Percentiles rank a stretch among this genome's conserved stretches.
These are phyloP conservation scores for Candoia aspera DNA, from an alignment of 2,113 vertebrate species.

Conservation along the genomic window DNA sequence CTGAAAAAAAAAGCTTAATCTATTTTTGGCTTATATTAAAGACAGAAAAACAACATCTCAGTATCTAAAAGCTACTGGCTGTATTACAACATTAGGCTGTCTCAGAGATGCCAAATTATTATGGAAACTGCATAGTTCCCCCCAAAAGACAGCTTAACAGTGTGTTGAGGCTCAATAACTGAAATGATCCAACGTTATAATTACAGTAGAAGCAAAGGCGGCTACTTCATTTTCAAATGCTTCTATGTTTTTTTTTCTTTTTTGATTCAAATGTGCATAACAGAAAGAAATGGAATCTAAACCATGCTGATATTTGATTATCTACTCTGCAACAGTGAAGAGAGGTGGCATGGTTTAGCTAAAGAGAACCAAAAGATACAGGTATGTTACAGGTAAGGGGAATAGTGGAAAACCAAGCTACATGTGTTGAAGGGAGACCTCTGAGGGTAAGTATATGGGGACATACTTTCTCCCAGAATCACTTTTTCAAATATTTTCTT, in stretches of 20 bases:
- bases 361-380: background rate
- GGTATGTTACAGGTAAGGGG: background rate
- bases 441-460: background rate
- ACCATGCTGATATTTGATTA: background rate
- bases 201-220: background rate
- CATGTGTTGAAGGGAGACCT: background rate
- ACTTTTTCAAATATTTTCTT: background rate
- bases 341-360: background rate
- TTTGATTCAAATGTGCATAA: background rate
- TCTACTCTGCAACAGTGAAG: background rate
- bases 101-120: conserved; percentile 55
- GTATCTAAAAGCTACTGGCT: conserved; percentile 57
- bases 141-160: conserved; percentile 24
- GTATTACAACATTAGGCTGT: conserved; percentile 54
- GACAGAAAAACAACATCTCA: conserved; percentile 48
- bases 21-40: conserved; percentile 52
- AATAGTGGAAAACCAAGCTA: background rate
- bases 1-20: conserved; percentile 60
- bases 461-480: background rate
- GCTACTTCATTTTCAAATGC: background rate
- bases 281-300: background rate
- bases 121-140: conserved; percentile 41
- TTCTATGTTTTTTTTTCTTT: background rate
- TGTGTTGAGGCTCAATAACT: background rate
- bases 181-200: background rate